Evolutionary conservation across 2,888 invertebrate genomes (phyloP).

Genomic region (Aspidiotus rigidus): DNA sequence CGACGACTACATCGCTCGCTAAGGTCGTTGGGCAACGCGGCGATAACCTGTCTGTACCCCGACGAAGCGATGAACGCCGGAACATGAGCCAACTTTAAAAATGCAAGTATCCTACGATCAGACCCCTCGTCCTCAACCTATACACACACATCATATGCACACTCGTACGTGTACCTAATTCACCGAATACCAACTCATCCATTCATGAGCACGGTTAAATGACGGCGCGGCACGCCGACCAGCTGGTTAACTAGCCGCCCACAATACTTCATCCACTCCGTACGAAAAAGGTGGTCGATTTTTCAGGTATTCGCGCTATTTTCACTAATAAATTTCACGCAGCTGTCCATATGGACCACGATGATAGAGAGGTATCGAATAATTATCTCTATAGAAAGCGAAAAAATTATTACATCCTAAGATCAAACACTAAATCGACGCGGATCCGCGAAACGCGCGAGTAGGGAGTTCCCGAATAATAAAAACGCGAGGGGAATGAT

Average conservation of each 20-base stretch:
- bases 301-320: no score
- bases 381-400: no score
- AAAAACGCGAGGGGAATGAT: no score
- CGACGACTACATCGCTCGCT: neutral
- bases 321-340: no score
- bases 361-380: no score
- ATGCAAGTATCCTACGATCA: neutral
- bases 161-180: neutral
- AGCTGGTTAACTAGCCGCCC: neutral
- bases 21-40: conserved; percentile 1
- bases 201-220: neutral
- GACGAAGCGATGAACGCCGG: neutral
- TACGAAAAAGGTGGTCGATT: no score
- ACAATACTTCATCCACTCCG: no score
- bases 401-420: no score
- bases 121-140: neutral
- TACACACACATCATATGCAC: neutral
- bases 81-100: conserved; percentile 2
- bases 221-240: neutral
- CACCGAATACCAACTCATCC: neutral
- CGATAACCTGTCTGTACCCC: neutral
- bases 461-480: no score
- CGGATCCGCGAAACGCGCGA: no score
- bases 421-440: no score
- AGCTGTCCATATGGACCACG: no score